Conservation (phyloP, 1,140 invertebrate genomes). For the Theocolax elegans region DNA sequence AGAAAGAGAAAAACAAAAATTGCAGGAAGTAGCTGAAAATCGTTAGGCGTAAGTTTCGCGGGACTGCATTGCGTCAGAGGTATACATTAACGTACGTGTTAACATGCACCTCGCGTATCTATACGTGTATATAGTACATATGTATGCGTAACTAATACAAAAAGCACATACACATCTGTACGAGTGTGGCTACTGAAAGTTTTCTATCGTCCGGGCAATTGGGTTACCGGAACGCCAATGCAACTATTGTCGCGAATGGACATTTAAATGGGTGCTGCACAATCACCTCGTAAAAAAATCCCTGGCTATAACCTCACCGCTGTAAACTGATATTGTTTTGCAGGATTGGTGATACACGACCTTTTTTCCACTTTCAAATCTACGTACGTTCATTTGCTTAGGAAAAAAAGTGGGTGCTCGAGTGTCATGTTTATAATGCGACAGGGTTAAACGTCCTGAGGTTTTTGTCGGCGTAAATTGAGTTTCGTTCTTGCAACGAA, state of each 20-base stretch:
- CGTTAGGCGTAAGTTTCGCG: neutral
- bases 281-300: neutral
- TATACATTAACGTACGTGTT: too few relatives aligned
- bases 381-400: too few relatives aligned
- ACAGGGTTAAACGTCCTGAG: too few relatives aligned
- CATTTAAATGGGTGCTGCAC: slow-evolving; percentile 9
- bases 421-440: too few relatives aligned
- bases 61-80: slow-evolving; percentile 20
- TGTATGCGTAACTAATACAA: neutral
- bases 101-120: neutral
- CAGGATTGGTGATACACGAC: too few relatives aligned
- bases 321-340: too few relatives aligned
- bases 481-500: too few relatives aligned
- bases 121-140: neutral
- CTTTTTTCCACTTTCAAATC: too few relatives aligned
- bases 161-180: neutral
- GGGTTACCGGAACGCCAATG: slow-evolving; percentile 54
- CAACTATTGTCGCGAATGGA: slow-evolving; percentile 20
- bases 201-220: slow-evolving; percentile 47
- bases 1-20: neutral
- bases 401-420: too few relatives aligned
- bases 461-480: too few relatives aligned
- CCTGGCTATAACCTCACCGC: too few relatives aligned
- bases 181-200: neutral
- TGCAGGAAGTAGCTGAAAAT: slow-evolving; percentile 8